phyloP scores from a whole-genome alignment of 1,140 invertebrate species.

The Pomacea maculata region DNA sequence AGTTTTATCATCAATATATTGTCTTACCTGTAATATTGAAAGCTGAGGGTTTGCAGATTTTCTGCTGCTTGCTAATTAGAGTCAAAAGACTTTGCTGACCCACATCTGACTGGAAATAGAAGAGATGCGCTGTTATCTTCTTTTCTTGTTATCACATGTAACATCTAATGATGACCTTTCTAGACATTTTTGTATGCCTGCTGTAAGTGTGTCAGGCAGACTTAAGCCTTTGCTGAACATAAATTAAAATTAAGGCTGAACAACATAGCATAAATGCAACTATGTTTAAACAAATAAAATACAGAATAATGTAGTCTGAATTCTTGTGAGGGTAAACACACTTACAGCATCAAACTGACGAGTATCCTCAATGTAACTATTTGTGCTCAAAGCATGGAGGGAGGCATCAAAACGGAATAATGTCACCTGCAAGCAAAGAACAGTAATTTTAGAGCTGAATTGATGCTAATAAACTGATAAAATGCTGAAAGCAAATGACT shows the following conservation, averaged over 20 bases:
- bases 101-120: constrained; percentile 24
- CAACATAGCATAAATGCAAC: neutral
- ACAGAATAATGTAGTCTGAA: neutral
- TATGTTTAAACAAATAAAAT: no score
- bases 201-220: no score
- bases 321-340: neutral
- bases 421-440: constrained; percentile 57
- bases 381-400: constrained; percentile 77
- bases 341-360: constrained; percentile 60
- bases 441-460: neutral
- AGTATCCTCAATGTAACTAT: constrained; percentile 74
- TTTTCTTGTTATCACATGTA: neutral
- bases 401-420: constrained; percentile 85
- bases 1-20: neutral
- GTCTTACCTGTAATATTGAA: constrained; percentile 75
- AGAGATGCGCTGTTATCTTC: neutral
- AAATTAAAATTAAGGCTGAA: neutral
- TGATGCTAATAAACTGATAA: no score
- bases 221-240: no score
- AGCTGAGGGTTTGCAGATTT: constrained; percentile 77
- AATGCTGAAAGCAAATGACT: no score
- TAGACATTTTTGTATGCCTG: no score
- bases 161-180: neutral
- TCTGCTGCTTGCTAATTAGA: constrained; percentile 50
- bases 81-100: constrained; percentile 35